Conservation (phyloP, 2,888 invertebrate species). For the Drosophila birchii region DNA sequence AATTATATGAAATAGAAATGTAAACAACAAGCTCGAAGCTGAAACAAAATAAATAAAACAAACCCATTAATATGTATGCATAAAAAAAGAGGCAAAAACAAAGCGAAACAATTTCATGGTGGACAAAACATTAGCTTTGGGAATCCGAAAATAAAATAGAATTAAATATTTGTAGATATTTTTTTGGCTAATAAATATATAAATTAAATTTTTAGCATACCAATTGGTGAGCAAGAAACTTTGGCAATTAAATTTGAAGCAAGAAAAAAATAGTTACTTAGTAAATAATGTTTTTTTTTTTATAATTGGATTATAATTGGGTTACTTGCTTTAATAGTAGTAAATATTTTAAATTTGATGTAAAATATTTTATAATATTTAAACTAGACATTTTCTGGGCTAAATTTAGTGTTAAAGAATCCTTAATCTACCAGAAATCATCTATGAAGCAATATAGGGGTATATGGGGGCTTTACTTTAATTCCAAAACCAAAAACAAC, state of each 20-base stretch:
- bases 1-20: slow-evolving; percentile 73
- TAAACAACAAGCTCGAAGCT: slow-evolving; percentile 57
- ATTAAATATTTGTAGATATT: slow-evolving; percentile 42
- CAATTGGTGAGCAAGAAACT: background rate
- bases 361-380: background rate
- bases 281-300: slow-evolving; percentile 24
- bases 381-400: background rate
- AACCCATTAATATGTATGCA: slow-evolving; percentile 70
- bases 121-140: slow-evolving; percentile 15
- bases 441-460: background rate
- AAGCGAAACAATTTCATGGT: slow-evolving; percentile 38
- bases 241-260: background rate
- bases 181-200: slow-evolving; percentile 51
- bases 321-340: background rate
- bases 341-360: background rate
- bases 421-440: background rate
- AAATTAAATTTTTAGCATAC: slow-evolving; percentile 46
- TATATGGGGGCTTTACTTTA: background rate
- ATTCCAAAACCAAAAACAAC: background rate
- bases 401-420: background rate
- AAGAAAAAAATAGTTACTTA: slow-evolving; percentile 12
- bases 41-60: slow-evolving; percentile 59
- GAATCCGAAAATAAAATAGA: slow-evolving; percentile 43
- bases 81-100: slow-evolving; percentile 36
- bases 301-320: slow-evolving; percentile 39